phyloP scores from a whole-genome alignment of 2,113 vertebrate species.

The Anoura caudifer region DNA sequence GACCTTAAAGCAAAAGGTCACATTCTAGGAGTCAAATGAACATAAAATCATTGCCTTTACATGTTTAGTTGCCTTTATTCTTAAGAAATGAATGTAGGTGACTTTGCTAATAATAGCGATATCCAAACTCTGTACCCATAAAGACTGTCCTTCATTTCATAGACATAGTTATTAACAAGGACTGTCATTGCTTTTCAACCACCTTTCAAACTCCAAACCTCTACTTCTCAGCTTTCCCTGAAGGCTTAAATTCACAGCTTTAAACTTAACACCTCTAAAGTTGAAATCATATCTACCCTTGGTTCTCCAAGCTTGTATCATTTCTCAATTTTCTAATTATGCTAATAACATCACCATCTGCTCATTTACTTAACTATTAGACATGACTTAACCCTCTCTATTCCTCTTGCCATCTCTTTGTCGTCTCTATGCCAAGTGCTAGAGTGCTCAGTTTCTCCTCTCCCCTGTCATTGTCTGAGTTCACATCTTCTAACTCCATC shows the following conservation, averaged over 20 bases:
- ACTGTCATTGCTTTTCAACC: neutral
- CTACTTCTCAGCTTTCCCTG: neutral
- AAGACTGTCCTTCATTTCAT: neutral
- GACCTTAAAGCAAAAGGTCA: neutral
- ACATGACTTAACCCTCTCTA: neutral
- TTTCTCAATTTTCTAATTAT: neutral
- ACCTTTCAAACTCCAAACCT: neutral
- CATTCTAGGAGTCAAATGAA: neutral
- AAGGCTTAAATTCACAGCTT: neutral
- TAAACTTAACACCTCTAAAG: neutral
- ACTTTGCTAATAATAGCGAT: neutral
- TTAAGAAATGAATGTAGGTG: neutral
- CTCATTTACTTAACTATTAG: neutral
- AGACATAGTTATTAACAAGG: neutral
- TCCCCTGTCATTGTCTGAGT: neutral
- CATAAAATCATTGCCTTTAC: neutral
- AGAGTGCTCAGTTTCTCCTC: neutral
- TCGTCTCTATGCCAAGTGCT: neutral
- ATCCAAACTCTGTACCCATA: neutral
- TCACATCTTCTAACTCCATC: neutral
- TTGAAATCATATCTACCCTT: neutral
- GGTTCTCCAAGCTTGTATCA: neutral
- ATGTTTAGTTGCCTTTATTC: neutral
- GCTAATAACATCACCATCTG: neutral
- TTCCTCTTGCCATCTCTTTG: neutral